These are phyloP conservation scores for Chaetodon auriga DNA, from an alignment of 2,113 vertebrate genomes.

Conservation along the genomic window DNA sequence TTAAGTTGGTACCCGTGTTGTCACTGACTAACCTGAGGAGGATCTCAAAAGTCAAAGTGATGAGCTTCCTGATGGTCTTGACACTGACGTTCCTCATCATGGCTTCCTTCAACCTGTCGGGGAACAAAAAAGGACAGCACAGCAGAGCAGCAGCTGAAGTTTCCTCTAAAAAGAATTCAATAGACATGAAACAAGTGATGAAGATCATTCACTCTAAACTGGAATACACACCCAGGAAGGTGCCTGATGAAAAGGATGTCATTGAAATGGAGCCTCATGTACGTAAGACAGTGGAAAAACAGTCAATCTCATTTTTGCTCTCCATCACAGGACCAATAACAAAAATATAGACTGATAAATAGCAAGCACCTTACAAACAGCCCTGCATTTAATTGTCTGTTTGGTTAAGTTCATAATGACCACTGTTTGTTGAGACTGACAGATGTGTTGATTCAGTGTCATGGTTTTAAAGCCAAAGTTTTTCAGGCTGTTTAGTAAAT, in stretches of 20 bases:
- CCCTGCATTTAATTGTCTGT: slow-evolving; percentile 26
- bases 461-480: neutral
- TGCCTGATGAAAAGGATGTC: slow-evolving; percentile 86
- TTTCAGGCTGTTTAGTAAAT: slow-evolving; percentile 12
- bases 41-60: slow-evolving; percentile 87
- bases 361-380: slow-evolving; percentile 5
- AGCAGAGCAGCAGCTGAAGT: slow-evolving; percentile 77
- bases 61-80: slow-evolving; percentile 88
- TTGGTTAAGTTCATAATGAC: slow-evolving; percentile 46
- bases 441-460: neutral
- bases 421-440: slow-evolving; percentile 17
- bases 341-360: neutral
- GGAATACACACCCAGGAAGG: slow-evolving; percentile 86
- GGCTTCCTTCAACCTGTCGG: slow-evolving; percentile 89
- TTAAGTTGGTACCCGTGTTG: slow-evolving; percentile 82
- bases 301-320: neutral
- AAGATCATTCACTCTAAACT: slow-evolving; percentile 86
- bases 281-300: slow-evolving; percentile 75
- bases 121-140: slow-evolving; percentile 86
- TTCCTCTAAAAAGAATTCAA: slow-evolving; percentile 80
- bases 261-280: slow-evolving; percentile 88
- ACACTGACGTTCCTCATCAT: slow-evolving; percentile 88
- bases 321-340: neutral
- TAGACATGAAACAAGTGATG: slow-evolving; percentile 85
- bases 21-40: slow-evolving; percentile 70